Evolutionary conservation across 2,113 vertebrate species (phyloP), one percentile per base, ranked within the genome.

Genomic region (Zosterops hypoxanthus): DNA sequence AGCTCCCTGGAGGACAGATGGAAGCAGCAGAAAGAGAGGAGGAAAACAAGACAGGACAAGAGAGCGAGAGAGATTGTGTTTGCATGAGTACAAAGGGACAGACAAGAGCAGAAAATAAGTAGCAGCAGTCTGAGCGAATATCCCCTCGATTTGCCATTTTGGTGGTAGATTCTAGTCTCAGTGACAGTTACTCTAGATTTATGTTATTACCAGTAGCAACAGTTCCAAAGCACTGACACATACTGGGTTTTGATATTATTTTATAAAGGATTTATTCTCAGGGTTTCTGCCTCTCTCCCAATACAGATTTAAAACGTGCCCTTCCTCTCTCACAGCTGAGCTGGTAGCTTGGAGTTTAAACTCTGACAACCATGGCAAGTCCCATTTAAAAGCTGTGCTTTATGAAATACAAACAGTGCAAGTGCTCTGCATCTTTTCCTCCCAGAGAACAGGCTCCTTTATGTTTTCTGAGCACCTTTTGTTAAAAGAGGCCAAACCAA

Each of bases 381-480:
- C 66, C 47, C 39, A 47, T 50, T 56, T 31, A 81, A 65, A 53
- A 86, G 33, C 23, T 21, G 9, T 34, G 26, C 50, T 53, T 77
- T 44, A 46, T 33, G 28, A 91, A 73, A 86, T 28, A 72, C 46
- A 80, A 92, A 56, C 25, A 69, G 11, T 18, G n/a, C 17, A 65
- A 83, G 39, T 8, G n/a, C 34, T 68, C 53, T 56, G 70, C 15
- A 24, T 59, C 29, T 25, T 71, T 34, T 65, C 47, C n/a, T 39
- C 20, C 5, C 13, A 59, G 57, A 0, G 0, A 84, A 41, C 11
- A 59, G 24, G 18, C 36, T 52, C 34, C 80, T n/a, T 17, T 26
- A 53, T 66, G 44, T 23, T 63, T 79, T 75, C 64, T 39, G 42
- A 46, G 60, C 25, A 26, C 22, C n/a, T 26, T 63, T 18, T 14